phyloP scores from a whole-genome alignment of 92 coral and sea anemone species.

The Porites divaricata region DNA sequence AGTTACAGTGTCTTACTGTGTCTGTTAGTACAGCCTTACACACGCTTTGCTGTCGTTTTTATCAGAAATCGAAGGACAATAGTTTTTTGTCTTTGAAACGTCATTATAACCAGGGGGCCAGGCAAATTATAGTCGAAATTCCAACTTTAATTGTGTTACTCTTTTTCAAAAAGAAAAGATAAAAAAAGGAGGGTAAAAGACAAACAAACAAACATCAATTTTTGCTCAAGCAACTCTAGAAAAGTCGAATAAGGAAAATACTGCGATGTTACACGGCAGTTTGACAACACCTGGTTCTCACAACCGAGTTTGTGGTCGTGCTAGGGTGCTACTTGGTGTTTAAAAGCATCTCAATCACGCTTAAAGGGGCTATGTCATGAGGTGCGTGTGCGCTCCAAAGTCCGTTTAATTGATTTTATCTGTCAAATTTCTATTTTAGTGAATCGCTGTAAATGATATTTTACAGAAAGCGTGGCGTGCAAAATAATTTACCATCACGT shows the following conservation, averaged over 20 bases:
- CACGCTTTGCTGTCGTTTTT: constrained; percentile 8
- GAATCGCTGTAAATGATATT: constrained; percentile 9
- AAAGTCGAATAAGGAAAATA: constrained; percentile 14
- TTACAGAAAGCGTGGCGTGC: constrained; percentile 1
- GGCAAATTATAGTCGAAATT: constrained; percentile 17
- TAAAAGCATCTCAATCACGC: constrained; percentile 17
- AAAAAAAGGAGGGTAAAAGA: not conserved
- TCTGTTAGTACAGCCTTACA: constrained; percentile 8
- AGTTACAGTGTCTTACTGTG: not conserved
- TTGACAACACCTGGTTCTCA: not conserved
- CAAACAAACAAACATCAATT: too few relatives aligned
- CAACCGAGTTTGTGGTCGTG: constrained; percentile 1
- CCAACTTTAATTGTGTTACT: not conserved
- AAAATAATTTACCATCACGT: constrained; percentile 10
- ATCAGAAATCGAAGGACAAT: constrained; percentile 14
- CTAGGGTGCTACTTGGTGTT: constrained; percentile 17
- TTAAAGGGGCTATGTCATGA: constrained; percentile 17
- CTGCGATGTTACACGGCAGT: constrained; percentile 17
- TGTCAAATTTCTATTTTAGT: constrained; percentile 12
- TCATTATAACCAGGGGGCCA: constrained; percentile 19
- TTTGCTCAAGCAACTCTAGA: constrained; percentile 4
- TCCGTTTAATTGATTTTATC: constrained; percentile 14
- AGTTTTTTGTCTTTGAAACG: constrained; percentile 13
- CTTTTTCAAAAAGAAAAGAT: not conserved
- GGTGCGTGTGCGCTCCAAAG: constrained; percentile 19